Evolutionary conservation across 2,888 invertebrate species (phyloP), one percentile per base, ranked within the genome.

Genomic region (Thecocarcelia acutangulata): DNA sequence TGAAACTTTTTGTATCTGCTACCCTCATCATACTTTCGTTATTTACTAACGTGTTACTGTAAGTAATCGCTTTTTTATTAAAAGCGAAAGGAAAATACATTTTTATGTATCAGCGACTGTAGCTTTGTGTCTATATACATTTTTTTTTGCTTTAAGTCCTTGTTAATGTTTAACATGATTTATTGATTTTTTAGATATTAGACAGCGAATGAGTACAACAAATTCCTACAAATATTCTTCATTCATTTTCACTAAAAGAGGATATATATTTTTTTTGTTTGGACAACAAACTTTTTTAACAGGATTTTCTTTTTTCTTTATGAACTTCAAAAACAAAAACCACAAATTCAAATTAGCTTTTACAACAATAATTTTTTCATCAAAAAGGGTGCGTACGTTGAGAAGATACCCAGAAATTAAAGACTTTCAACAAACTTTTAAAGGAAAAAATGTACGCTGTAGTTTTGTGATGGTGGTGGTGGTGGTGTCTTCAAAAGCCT

Each of bases 91-190:
- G 48, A 74, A 66, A 56, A n/a, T n/a, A n/a, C n/a, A n/a, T 66
- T 61, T 37, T 11, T 28, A 40, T 54, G 44, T 69, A 37, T 33
- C n/a, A 28, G 64, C 21, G 0, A 42, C 33, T 28, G 21, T 37
- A 17, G 46, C 11, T 33, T 17, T 13, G 21, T 59, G 19, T 42
- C 17, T 66, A 61, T 1, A 9, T 8, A 33, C 6, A 28, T 28
- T 28, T 28, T 28, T 81, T 48, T 44, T n/a, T n/a, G n/a, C 44
- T 74, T 73, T 73, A 69, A 58, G 68, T 77, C 73, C 74, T 74
- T 78, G 74, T 82, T 82, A 78, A 82, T 69, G 74, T 54, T 75
- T 66, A 78, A 74, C 77, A 78, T 82, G 74, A 82, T 78, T 82
- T 82, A 82, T 82, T 74, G 78, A 82, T 76, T 82, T 82, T 70